Evolutionary conservation across 2,888 invertebrate species (phyloP), one percentile per base, ranked within the genome.

Genomic region (Acanthococcus lagerstroemiae): DNA sequence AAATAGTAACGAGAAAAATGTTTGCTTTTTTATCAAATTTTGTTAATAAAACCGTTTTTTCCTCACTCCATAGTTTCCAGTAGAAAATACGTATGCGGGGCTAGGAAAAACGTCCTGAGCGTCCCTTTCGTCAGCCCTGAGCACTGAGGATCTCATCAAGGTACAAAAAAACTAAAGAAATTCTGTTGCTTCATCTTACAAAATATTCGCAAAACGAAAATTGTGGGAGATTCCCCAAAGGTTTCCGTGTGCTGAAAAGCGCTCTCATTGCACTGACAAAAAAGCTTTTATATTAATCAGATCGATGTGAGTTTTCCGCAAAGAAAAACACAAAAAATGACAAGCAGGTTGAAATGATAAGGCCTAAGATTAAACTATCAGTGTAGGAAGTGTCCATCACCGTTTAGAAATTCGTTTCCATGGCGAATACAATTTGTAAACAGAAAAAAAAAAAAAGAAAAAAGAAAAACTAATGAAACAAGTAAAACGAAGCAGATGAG

Each of bases 401-500:
- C 15, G 37, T 57, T 45, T 57, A 45, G 44, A 57, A 57, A 57
- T 57, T 60, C n/a, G 60, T 60, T 60, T 60, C 60, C 60, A 60
- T 60, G 60, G 60, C 60, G 50, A 60, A 27, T 15, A n/a, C n/a
- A 24, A 27, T 48, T 46, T 30, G 60, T 60, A 60, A 60, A 60
- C 60, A 60, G 26, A 48, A 26, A 60, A 25, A 25, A 25, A 48
- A 60, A 4, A 50, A 57, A 57, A 45, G 44, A 22, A n/a, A 30
- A 30, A 30, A 30, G 37, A 30, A 9, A 30, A 15, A 15, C 37
- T 30, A 30, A 30, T 30, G 15, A 30, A 9, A n/a, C n/a, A n/a
- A n/a, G n/a, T n/a, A n/a, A n/a, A n/a, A n/a, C n/a, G n/a, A n/a
- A n/a, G n/a, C n/a, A n/a, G n/a, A n/a, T n/a, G n/a, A n/a, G n/a